Evolutionary conservation across 30 jellyfish, hydroid and myxozoan genomes (phyloP), one percentile per base, ranked within the genome.

Genomic region (Calvadosia cruxmelitensis): DNA sequence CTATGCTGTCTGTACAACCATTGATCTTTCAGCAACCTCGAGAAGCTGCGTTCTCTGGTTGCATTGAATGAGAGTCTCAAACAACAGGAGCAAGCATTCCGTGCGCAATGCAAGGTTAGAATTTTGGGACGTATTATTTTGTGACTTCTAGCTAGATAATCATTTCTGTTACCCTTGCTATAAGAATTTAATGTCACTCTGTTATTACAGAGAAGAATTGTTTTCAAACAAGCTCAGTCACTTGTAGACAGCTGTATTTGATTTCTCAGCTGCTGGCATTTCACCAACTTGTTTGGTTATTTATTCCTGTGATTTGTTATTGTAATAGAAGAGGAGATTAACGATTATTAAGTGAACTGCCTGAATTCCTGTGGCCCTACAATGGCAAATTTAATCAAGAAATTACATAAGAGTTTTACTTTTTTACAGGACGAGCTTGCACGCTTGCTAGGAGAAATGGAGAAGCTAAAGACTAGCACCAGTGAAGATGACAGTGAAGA

Each of bases 41-140:
- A 77, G 24, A 71, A 86, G 75, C 82, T 89, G 0, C 77, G 95
- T 49, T 86, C 82, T 7, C 61, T 89, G 30, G 98, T 89, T 23
- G 95, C 93, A 50, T 63, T 89, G 92, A 89, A 89, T 64, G 98
- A 89, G 67, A 81, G 71, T 29, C 70, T 89, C 3, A 89, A 89
- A 52, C 74, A 77, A 61, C 98, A 89, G 57, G 98, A 89, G 34
- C 98, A 80, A 81, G 93, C 80, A 57, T 89, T 89, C 67, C 70
- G 79, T 63, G 95, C 98, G 16, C 98, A 89, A 20, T 89, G 98
- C 81, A 89, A 89, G 85, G 90, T 69, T 27, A 49, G 78, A 23
- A 7, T 48, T 48, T 48, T 7, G 16, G n/a, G n/a, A n/a, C n/a
- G n/a, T n/a, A n/a, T n/a, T n/a, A n/a, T n/a, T n/a, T n/a, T n/a